Conservation (phyloP, 2,113 vertebrate genomes). For the Hystrix cristata region DNA sequence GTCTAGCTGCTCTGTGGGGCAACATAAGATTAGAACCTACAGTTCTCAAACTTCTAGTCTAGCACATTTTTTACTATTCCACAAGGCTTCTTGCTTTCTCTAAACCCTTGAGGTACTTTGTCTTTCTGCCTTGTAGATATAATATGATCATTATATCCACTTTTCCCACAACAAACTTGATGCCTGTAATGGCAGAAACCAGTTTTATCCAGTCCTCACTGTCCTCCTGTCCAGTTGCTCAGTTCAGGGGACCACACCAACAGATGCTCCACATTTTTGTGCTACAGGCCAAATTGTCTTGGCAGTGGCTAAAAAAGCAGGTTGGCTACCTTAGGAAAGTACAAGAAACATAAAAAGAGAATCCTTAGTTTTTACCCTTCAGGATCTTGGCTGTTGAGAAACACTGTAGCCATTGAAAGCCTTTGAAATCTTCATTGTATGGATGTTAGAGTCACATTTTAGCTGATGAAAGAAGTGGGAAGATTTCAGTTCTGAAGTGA, state of each 20-base stretch:
- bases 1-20: neutral
- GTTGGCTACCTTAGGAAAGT: neutral
- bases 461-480: neutral
- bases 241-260: neutral
- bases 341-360: neutral
- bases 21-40: neutral
- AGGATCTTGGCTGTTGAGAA: neutral
- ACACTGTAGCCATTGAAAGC: neutral
- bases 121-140: neutral
- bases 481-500: neutral
- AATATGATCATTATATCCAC: neutral
- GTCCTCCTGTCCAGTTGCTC: neutral
- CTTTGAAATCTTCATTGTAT: neutral
- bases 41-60: neutral
- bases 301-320: neutral
- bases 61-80: neutral
- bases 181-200: neutral
- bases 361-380: neutral
- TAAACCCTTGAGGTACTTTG: neutral
- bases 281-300: neutral
- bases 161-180: neutral
- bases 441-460: constrained; percentile 1
- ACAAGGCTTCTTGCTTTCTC: neutral
- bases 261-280: neutral
- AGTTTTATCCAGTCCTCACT: neutral